Base-by-base conservation (phyloP, 2,888 invertebrate species). In the Pseudoips prasinana region DNA sequence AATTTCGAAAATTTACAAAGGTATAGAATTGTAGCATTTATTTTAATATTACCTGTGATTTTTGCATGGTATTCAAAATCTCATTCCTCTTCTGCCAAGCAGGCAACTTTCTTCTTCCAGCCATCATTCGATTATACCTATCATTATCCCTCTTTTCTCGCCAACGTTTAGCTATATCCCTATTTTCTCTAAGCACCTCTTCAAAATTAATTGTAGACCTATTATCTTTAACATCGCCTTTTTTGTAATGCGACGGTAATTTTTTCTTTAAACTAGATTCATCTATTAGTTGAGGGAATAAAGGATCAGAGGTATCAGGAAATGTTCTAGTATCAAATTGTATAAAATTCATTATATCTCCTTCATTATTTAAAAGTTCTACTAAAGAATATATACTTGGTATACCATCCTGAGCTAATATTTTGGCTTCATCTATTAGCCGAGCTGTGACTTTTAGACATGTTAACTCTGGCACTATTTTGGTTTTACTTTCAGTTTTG, bases 301-400 rank as follows among this genome's bases (percentile, higher is more conserved):
- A 74, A 0, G 92, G 84, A 36, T 91, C 91, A 24, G 89, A 88
- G 0, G 90, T 67, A 44, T 86, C 79, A 0, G 90, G 87, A 66
- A 91, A 92, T 7, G 68, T 74, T 46, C 86, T 77, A 3, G 75
- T 82, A 60, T 90, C 90, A 57, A 87, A 84, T 61, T 91, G 88
- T 45, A 94, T 81, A 64, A 90, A 91, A 28, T 89, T 80, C 7
- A 82, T 75, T 34, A 95, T 91, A 41, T 92, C 92, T 24, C 92
- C 91, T 63, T 93, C 93, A 58, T 92, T 93, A 68, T 92, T 92
- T 20, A 95, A 69, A 28, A 94, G 72, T 74, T 95, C 93, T 7
- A 92, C 91, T 53, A 95, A 80, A 1, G 93, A 92, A 65, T 93
- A 95, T 49, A 95, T 87, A 57, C 92, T 92, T 0, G 95, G 93